phyloP scores from a whole-genome alignment of 2,113 vertebrate genomes.

The Pagrus major region DNA sequence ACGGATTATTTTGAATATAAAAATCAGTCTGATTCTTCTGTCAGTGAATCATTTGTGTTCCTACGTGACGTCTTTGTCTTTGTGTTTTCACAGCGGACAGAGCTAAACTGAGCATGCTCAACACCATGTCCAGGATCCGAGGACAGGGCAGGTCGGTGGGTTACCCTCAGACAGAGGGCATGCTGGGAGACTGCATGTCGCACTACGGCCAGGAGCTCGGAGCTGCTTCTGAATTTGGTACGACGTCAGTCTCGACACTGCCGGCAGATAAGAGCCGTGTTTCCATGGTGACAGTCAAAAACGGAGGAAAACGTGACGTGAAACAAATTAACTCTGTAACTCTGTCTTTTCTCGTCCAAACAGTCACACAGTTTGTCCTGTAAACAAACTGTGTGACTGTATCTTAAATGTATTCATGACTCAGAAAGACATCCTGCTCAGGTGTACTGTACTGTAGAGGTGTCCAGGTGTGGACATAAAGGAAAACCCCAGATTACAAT shows the following conservation, averaged over 20 bases:
- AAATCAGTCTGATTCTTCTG: too few relatives aligned
- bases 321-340: too few relatives aligned
- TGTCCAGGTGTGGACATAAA: too few relatives aligned
- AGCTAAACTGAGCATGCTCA: constrained; percentile 92
- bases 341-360: too few relatives aligned
- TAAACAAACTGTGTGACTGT: too few relatives aligned
- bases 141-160: constrained; percentile 88
- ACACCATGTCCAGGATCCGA: constrained; percentile 91
- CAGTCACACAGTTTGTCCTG: too few relatives aligned
- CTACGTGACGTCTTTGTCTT: neutral
- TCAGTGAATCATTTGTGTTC: too few relatives aligned
- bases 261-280: neutral
- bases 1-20: too few relatives aligned
- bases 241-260: constrained; percentile 30
- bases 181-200: constrained; percentile 92
- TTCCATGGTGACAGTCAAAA: neutral
- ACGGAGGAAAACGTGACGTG: neutral
- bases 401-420: too few relatives aligned
- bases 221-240: constrained; percentile 90
- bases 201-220: constrained; percentile 90
- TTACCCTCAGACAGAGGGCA: constrained; percentile 92
- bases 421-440: too few relatives aligned
- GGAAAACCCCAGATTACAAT: too few relatives aligned
- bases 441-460: too few relatives aligned
- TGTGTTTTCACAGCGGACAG: constrained; percentile 86